Percentiles rank a stretch among this genome's conserved stretches.
These are phyloP conservation scores for Polypedilum vanderplanki DNA, from an alignment of 1,140 invertebrate genomes.

Conservation along the genomic window DNA sequence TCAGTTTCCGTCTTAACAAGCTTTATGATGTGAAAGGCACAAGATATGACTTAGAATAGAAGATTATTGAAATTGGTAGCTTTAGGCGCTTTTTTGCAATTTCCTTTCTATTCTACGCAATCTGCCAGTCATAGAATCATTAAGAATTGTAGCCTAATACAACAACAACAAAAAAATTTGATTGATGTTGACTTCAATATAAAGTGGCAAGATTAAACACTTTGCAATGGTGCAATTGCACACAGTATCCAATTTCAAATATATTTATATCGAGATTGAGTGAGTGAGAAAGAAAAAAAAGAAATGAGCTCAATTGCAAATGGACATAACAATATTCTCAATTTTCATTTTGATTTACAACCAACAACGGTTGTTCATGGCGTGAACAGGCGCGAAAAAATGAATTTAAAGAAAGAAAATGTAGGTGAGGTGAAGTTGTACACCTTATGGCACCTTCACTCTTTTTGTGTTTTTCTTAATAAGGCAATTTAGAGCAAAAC, in stretches of 20 bases:
- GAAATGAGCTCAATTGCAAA: conserved; percentile 7
- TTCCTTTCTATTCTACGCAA: no score
- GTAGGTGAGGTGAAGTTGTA: not conserved
- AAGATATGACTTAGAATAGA: not conserved
- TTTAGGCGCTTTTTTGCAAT: no score
- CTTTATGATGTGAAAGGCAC: no score
- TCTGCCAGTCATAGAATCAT: no score
- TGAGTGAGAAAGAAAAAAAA: no score
- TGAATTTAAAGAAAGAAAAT: not conserved
- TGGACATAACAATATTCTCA: not conserved
- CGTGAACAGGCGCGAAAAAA: not conserved
- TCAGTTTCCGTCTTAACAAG: not conserved
- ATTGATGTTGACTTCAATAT: not conserved
- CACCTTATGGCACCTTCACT: not conserved
- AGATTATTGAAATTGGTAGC: no score
- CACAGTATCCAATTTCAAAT: not conserved
- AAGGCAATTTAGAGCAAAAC: no score
- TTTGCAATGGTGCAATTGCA: not conserved
- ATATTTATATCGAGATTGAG: not conserved
- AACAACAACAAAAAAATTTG: no score
- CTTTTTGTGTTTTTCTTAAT: no score
- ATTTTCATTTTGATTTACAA: not conserved
- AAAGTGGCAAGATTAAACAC: not conserved
- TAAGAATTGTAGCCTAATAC: no score
- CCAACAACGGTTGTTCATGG: not conserved